Evolutionary conservation across 1,140 invertebrate species (phyloP).

Genomic region (Bombus sylvicola): DNA sequence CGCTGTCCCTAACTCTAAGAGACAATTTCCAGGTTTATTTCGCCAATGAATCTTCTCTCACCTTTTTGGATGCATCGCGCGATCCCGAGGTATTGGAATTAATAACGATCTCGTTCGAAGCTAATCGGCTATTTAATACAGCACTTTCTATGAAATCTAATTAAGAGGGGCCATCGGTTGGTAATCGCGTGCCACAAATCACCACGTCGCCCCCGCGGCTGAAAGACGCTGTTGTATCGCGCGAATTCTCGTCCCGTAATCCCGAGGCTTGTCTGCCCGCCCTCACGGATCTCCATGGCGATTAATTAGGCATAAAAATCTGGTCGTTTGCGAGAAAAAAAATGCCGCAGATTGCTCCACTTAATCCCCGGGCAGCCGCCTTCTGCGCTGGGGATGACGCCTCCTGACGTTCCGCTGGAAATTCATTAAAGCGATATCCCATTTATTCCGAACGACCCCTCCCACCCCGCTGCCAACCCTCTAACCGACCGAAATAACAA

Average conservation of each 20-base stretch:
- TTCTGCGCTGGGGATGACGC: constrained; percentile 74
- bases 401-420: constrained; percentile 76
- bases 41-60: not conserved
- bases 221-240: constrained; percentile 63
- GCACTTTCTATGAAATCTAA: constrained; percentile 50
- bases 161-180: constrained; percentile 62
- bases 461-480: constrained; percentile 34
- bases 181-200: constrained; percentile 68
- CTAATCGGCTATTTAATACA: constrained; percentile 16
- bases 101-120: constrained; percentile 11
- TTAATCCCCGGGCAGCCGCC: constrained; percentile 76
- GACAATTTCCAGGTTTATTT: not conserved
- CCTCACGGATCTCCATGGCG: constrained; percentile 75
- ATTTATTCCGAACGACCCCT: constrained; percentile 71
- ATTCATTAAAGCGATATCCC: constrained; percentile 79
- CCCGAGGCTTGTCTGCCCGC: constrained; percentile 56
- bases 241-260: constrained; percentile 72
- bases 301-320: constrained; percentile 81
- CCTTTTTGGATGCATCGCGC: not conserved
- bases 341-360: constrained; percentile 79
- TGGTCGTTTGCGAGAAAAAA: constrained; percentile 73
- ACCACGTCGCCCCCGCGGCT: constrained; percentile 61
- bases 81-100: constrained; percentile 17
- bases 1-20: rapidly evolving
- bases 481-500: constrained; percentile 80